Percentiles rank a stretch among this genome's conserved stretches.
These are phyloP conservation scores for Macrocentrus cingulum DNA, from an alignment of 1,140 invertebrate species.

Conservation along the genomic window DNA sequence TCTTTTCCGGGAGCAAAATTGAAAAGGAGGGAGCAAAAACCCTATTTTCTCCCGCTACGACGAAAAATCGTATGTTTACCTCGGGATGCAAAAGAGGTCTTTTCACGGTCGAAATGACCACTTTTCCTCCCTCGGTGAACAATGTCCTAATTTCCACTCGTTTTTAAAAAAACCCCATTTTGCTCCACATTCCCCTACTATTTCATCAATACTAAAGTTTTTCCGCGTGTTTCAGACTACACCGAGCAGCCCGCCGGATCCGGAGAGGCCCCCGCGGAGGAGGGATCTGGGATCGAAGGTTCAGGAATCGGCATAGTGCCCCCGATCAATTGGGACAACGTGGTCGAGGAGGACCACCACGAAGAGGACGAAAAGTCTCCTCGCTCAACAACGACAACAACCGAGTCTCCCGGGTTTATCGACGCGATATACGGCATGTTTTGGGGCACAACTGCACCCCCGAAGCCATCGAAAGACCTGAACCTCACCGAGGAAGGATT, in stretches of 20 bases:
- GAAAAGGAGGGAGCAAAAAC: too few relatives aligned
- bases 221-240: too few relatives aligned
- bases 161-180: too few relatives aligned
- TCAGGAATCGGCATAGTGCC: slow-evolving; percentile 37
- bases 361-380: neutral
- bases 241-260: slow-evolving; percentile 36
- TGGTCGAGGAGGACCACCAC: neutral
- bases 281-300: slow-evolving; percentile 48
- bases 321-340: slow-evolving; percentile 23
- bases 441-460: slow-evolving; percentile 32
- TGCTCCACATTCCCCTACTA: neutral
- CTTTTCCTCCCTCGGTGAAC: too few relatives aligned
- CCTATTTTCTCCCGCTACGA: too few relatives aligned
- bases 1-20: too few relatives aligned
- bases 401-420: slow-evolving; percentile 2
- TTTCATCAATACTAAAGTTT: neutral
- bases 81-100: too few relatives aligned
- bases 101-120: too few relatives aligned
- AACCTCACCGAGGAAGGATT: slow-evolving; percentile 48
- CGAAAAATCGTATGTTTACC: too few relatives aligned
- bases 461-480: slow-evolving; percentile 36
- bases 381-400: slow-evolving; percentile 13
- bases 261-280: slow-evolving; percentile 30
- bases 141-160: too few relatives aligned
- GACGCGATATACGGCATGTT: slow-evolving; percentile 6